Conservation (phyloP, 1,140 invertebrate genomes). For the Meteorus sp. region DNA sequence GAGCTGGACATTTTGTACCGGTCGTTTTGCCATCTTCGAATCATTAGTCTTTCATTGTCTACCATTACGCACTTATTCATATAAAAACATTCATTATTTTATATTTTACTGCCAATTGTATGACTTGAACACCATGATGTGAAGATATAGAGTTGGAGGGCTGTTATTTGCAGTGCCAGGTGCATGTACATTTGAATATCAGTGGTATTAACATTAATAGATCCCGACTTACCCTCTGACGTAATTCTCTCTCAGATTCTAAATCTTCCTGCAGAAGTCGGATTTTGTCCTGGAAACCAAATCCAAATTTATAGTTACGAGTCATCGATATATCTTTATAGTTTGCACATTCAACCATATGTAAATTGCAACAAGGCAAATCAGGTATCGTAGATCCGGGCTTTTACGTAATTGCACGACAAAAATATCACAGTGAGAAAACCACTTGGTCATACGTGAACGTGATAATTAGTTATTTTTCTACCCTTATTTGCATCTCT, state of each 20-base stretch:
- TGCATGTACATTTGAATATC: no score
- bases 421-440: conserved; percentile 35
- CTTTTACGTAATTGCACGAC: conserved; percentile 29
- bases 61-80: no score
- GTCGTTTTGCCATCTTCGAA: conserved; percentile 31
- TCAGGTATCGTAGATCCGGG: no score
- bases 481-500: background rate
- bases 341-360: background rate
- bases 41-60: background rate
- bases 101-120: background rate
- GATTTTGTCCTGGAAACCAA: conserved; percentile 87
- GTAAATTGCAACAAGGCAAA: background rate
- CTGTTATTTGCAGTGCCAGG: no score
- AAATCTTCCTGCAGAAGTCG: conserved; percentile 96
- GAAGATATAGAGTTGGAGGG: no score
- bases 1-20: conserved; percentile 56
- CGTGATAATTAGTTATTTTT: conserved; percentile 9
- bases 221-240: conserved; percentile 85
- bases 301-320: conserved; percentile 14
- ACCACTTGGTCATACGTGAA: background rate
- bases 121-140: conserved; percentile 1
- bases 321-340: background rate
- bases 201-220: background rate
- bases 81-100: no score
- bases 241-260: conserved; percentile 94